Evolutionary conservation across 2,888 invertebrate species (phyloP).

Genomic region (Phalangium opilio): DNA sequence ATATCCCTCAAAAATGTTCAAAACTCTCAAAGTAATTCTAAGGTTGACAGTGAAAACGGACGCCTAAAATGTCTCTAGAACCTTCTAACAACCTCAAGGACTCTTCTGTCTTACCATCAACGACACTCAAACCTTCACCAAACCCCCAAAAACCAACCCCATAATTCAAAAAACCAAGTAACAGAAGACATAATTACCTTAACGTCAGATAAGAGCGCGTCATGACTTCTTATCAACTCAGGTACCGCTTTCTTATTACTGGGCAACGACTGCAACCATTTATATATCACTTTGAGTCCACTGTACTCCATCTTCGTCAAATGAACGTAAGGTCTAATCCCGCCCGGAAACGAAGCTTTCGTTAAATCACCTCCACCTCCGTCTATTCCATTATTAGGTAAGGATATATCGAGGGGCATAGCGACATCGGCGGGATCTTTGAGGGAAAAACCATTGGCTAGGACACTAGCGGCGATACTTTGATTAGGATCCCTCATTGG

Average conservation of each 20-base stretch:
- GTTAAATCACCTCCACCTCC: background rate
- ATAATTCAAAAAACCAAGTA: background rate
- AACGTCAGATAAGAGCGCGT: constrained; percentile 74
- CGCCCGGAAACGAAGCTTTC: background rate
- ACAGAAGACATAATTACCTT: constrained; percentile 23
- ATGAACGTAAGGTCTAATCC: constrained; percentile 23
- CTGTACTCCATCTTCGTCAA: constrained; percentile 37
- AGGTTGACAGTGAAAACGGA: too few species aligned
- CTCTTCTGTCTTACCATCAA: too few species aligned
- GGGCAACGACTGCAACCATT: constrained; percentile 77
- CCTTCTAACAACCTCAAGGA: too few species aligned
- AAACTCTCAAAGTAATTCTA: too few species aligned
- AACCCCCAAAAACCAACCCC: too few species aligned
- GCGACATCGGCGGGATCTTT: background rate
- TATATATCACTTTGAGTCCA: constrained; percentile 46
- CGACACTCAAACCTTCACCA: too few species aligned
- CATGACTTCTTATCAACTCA: constrained; percentile 72
- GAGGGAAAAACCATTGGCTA: background rate
- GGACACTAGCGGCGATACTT: background rate
- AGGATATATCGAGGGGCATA: background rate
- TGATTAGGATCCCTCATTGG: background rate
- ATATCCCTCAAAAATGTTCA: too few species aligned
- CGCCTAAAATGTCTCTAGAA: too few species aligned
- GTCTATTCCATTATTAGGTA: background rate
- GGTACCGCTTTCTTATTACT: constrained; percentile 82